Conservation (phyloP, 2,888 invertebrate species). For the Anorthoa munda region DNA sequence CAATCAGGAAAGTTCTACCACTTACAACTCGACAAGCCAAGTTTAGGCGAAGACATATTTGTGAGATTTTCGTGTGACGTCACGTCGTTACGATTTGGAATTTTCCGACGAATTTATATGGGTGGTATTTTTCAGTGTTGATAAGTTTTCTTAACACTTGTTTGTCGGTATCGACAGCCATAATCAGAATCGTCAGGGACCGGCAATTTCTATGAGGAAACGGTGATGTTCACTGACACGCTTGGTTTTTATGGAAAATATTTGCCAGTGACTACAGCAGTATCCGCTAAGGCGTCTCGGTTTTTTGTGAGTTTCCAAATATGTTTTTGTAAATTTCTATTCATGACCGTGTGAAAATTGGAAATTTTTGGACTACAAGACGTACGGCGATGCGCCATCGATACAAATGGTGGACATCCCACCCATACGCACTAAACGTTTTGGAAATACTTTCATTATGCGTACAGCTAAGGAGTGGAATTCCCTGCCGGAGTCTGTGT, state of each 20-base stretch:
- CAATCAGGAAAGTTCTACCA: constrained; percentile 65
- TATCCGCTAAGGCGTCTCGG: not conserved
- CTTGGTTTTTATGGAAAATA: not conserved
- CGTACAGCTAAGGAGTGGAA: too few relatives aligned
- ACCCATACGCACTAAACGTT: too few relatives aligned
- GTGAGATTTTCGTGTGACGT: constrained; percentile 52
- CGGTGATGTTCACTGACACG: not conserved
- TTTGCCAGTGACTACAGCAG: not conserved
- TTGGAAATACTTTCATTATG: too few relatives aligned
- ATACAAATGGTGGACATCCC: too few relatives aligned
- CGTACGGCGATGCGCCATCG: too few relatives aligned
- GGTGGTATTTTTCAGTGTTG: constrained; percentile 21
- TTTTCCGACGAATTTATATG: constrained; percentile 13
- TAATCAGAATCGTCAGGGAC: too few relatives aligned
- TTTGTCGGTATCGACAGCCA: too few relatives aligned
- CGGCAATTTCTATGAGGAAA: not conserved
- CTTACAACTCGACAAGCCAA: constrained; percentile 66
- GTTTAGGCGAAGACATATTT: constrained; percentile 52
- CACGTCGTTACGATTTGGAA: constrained; percentile 51
- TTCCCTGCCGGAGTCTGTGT: too few relatives aligned
- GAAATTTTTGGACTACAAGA: too few relatives aligned
- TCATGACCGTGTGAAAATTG: too few relatives aligned
- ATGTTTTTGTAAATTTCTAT: too few relatives aligned
- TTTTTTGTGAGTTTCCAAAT: not conserved
- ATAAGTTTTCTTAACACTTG: not conserved